These are phyloP conservation scores for Drosophila suzukii DNA, from an alignment of 1,140 invertebrate genomes.

Conservation along the genomic window DNA sequence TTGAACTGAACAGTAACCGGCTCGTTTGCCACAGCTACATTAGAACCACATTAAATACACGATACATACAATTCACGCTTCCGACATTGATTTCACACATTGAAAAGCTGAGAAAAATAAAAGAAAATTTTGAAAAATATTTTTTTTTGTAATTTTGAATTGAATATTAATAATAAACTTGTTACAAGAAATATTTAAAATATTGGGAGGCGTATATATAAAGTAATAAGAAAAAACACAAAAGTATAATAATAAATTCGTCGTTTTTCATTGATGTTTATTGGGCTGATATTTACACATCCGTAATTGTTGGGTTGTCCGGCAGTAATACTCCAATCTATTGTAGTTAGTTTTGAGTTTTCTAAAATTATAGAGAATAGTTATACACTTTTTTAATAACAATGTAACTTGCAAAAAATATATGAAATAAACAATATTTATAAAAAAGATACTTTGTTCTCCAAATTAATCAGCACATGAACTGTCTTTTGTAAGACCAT, in stretches of 20 bases:
- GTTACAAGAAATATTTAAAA: conserved; percentile 2
- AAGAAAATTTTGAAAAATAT: conserved; percentile 41
- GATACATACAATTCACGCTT: conserved; percentile 30
- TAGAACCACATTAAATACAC: conserved; percentile 24
- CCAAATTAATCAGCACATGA: no score
- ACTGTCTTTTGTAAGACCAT: no score
- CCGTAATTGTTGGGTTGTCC: no score
- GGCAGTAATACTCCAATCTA: no score
- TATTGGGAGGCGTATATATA: background rate
- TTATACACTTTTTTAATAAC: no score
- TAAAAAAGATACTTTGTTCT: no score
- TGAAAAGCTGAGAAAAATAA: conserved; percentile 56
- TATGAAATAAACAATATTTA: no score
- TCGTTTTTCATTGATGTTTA: background rate
- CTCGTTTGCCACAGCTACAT: conserved; percentile 30
- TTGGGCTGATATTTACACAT: no score
- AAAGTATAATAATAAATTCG: background rate
- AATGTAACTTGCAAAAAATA: no score
- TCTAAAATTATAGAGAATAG: no score
- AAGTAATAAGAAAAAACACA: background rate
- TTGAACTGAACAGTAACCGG: conserved; percentile 18
- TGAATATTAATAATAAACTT: conserved; percentile 20
- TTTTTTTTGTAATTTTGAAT: conserved; percentile 17
- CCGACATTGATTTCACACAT: conserved; percentile 46
- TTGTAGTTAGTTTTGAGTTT: no score